Conservation (phyloP, 2,797 vertebrate genomes). For the Leuciscus waleckii region DNA sequence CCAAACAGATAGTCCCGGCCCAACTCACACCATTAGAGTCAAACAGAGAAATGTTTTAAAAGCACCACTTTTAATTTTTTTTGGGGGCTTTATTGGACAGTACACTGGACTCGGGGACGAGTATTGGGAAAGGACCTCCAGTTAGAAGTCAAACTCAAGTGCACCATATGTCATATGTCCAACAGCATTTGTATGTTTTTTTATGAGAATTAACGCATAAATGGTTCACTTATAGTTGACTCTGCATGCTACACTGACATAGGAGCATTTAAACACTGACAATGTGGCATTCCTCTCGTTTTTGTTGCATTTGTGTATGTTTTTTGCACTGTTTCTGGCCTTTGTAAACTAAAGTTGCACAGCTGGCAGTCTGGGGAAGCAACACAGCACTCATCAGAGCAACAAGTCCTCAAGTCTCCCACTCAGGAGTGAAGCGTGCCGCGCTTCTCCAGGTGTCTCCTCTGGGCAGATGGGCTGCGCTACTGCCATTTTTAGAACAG, state of each 20-base stretch:
- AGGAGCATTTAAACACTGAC: background rate
- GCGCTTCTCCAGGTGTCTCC: slow-evolving; percentile 52
- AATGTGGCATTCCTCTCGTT: background rate
- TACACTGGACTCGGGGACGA: background rate
- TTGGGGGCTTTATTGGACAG: background rate
- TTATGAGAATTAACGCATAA: background rate
- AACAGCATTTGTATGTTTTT: background rate
- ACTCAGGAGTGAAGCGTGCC: slow-evolving; percentile 9
- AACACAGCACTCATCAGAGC: background rate
- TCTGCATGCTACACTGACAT: background rate
- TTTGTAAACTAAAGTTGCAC: slow-evolving; percentile 12
- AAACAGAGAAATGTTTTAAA: background rate
- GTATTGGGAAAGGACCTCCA: background rate
- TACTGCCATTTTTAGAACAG: slow-evolving; percentile 57
- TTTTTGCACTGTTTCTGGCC: background rate
- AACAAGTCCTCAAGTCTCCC: slow-evolving; percentile 49
- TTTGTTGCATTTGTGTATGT: slow-evolving; percentile 1
- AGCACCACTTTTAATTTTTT: background rate
- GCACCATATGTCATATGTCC: background rate
- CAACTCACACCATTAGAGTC: background rate
- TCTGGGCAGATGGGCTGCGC: slow-evolving; percentile 54
- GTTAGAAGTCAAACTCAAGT: background rate
- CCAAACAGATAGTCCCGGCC: background rate
- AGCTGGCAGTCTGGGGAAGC: slow-evolving; percentile 30
- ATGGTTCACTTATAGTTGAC: background rate